phyloP scores from a whole-genome alignment of 2,888 invertebrate genomes.

The Philereme vetulata region DNA sequence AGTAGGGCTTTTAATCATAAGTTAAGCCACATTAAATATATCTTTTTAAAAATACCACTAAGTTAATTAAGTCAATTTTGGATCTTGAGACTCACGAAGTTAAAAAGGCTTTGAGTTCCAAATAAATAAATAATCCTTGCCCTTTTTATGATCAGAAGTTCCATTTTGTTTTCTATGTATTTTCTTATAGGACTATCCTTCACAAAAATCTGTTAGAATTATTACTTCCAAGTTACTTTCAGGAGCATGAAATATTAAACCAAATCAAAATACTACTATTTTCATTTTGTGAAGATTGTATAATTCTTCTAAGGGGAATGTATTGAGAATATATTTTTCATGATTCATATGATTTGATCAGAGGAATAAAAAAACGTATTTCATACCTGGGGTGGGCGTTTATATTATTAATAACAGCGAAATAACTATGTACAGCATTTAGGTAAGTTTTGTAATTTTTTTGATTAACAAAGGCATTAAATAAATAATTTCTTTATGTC shows the following conservation, averaged over 20 bases:
- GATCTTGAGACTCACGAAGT: too few species aligned
- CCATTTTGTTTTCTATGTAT: neutral
- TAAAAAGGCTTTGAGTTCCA: too few species aligned
- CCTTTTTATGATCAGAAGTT: neutral
- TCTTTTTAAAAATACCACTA: too few species aligned
- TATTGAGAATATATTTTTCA: slow-evolving; percentile 8
- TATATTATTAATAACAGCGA: neutral
- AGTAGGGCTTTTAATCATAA: too few species aligned
- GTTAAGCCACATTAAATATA: neutral
- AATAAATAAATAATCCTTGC: neutral
- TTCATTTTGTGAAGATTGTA: too few species aligned
- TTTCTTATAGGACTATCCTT: too few species aligned
- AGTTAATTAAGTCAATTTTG: too few species aligned
- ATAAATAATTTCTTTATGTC: neutral
- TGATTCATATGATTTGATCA: slow-evolving; percentile 10
- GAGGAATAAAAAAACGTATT: slow-evolving; percentile 13
- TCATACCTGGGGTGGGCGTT: slow-evolving; percentile 6
- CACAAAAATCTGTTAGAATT: too few species aligned
- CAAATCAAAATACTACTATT: too few species aligned
- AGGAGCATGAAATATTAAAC: too few species aligned
- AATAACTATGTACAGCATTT: slow-evolving; percentile 23
- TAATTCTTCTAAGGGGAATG: too few species aligned
- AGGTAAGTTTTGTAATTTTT: slow-evolving; percentile 11
- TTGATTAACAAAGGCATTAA: slow-evolving; percentile 16
- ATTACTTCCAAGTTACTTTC: too few species aligned